phyloP scores from a whole-genome alignment of 2,888 invertebrate genomes.

The Lamproptera curius region DNA sequence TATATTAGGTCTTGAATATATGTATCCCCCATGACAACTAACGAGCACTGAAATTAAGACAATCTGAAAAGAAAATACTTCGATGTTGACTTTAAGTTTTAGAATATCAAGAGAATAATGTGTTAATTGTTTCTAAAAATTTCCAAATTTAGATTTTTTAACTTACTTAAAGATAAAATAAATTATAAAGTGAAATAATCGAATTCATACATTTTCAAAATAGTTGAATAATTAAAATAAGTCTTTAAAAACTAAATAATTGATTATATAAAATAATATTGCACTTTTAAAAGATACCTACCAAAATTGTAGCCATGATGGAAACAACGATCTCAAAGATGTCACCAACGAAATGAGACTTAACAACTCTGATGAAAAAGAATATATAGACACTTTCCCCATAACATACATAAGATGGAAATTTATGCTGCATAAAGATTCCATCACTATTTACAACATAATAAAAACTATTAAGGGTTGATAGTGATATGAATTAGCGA shows the following conservation, averaged over 20 bases:
- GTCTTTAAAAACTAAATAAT: background rate
- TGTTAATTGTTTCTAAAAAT: too few relatives aligned
- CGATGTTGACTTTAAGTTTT: too few relatives aligned
- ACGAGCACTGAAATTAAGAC: slow-evolving; percentile 10
- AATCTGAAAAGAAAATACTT: slow-evolving; percentile 23
- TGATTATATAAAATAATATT: background rate
- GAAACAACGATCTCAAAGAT: slow-evolving; percentile 22
- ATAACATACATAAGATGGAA: slow-evolving; percentile 37
- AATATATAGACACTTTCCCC: slow-evolving; percentile 52
- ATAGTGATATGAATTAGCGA: slow-evolving; percentile 1
- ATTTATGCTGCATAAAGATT: slow-evolving; percentile 49
- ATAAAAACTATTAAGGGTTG: background rate
- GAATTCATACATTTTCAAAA: background rate
- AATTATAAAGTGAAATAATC: background rate
- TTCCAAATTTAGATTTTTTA: too few relatives aligned
- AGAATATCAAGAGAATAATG: too few relatives aligned
- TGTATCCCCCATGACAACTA: slow-evolving; percentile 21
- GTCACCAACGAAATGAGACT: slow-evolving; percentile 38
- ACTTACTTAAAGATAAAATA: too few relatives aligned
- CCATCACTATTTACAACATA: slow-evolving; percentile 33
- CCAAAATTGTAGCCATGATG: slow-evolving; percentile 41
- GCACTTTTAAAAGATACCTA: slow-evolving; percentile 31
- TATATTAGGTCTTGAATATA: slow-evolving; percentile 24
- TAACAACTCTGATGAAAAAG: slow-evolving; percentile 31
- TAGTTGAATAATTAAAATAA: background rate